Conservation (phyloP, 1,140 invertebrate species). For the Antheraea mylitta region DNA sequence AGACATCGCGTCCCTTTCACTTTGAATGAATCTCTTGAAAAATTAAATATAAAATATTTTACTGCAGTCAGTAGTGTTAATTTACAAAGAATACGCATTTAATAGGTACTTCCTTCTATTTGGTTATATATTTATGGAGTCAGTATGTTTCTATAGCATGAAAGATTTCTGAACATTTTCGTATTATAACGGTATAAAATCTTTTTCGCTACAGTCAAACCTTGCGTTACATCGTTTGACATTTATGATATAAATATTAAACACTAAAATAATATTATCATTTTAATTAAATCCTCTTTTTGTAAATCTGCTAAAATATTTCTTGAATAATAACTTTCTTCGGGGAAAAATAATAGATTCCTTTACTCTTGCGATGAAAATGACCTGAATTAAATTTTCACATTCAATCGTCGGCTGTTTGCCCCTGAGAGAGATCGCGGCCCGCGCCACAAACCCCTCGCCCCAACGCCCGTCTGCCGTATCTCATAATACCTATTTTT, state of each 20-base stretch:
- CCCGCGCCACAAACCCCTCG: slow-evolving; percentile 18
- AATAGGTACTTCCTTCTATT: no score
- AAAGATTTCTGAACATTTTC: no score
- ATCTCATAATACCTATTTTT: slow-evolving; percentile 47
- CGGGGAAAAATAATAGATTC: slow-evolving; percentile 60
- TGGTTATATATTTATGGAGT: no score
- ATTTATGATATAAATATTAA: neutral
- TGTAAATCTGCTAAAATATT: slow-evolving; percentile 38
- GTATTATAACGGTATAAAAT: no score
- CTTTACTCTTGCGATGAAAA: slow-evolving; percentile 52
- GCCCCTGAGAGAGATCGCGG: slow-evolving; percentile 53
- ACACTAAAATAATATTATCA: neutral
- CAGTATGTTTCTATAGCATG: no score
- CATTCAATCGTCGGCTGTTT: slow-evolving; percentile 66
- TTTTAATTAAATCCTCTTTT: slow-evolving; percentile 8
- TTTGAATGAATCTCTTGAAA: no score
- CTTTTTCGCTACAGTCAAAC: no score
- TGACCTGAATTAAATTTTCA: slow-evolving; percentile 74
- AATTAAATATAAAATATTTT: no score
- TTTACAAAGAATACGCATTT: no score
- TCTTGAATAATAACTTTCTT: slow-evolving; percentile 44
- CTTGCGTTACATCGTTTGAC: no score
- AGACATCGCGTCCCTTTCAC: no score
- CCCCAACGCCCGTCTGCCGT: slow-evolving; percentile 22
- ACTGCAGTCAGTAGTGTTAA: no score